These are phyloP conservation scores for Brachionus plicatilis DNA, from an alignment of 1,140 invertebrate genomes.

Conservation along the genomic window DNA sequence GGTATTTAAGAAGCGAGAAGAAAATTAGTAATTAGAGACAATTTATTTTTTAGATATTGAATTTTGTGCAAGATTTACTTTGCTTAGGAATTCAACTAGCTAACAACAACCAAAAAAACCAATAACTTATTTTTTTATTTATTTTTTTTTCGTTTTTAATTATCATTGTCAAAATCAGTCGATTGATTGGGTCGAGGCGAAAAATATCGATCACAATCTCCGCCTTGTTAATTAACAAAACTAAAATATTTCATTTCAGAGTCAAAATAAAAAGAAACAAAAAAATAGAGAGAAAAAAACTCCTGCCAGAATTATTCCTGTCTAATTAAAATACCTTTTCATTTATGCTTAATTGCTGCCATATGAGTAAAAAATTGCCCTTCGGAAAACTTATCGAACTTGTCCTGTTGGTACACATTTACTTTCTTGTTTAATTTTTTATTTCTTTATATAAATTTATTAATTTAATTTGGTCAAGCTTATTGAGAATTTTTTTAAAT, in stretches of 20 bases:
- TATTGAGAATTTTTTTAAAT: too few species aligned
- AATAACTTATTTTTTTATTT: constrained; percentile 17
- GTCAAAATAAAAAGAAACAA: background rate
- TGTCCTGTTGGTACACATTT: too few species aligned
- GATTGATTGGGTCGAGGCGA: background rate
- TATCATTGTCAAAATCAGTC: constrained; percentile 1
- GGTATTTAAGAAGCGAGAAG: background rate
- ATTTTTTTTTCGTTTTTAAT: background rate
- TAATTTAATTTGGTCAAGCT: too few species aligned
- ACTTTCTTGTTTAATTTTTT: background rate
- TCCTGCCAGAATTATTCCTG: background rate
- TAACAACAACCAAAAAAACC: background rate
- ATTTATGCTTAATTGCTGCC: constrained; percentile 8
- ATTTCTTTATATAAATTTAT: too few species aligned
- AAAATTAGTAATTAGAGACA: constrained; percentile 10
- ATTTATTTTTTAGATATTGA: background rate
- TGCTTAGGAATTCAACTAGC: constrained; percentile 34
- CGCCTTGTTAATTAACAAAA: background rate
- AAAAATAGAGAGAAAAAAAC: too few species aligned
- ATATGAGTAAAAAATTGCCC: background rate
- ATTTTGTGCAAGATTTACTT: background rate
- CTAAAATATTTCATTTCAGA: background rate
- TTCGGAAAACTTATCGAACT: too few species aligned
- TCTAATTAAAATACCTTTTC: constrained; percentile 26
- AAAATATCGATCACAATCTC: background rate